A percentile compares a stretch with the other conserved stretches of the same genome.
Evolutionary conservation across 1,140 invertebrate species (phyloP).

Genomic region (Drosophila eugracilis): DNA sequence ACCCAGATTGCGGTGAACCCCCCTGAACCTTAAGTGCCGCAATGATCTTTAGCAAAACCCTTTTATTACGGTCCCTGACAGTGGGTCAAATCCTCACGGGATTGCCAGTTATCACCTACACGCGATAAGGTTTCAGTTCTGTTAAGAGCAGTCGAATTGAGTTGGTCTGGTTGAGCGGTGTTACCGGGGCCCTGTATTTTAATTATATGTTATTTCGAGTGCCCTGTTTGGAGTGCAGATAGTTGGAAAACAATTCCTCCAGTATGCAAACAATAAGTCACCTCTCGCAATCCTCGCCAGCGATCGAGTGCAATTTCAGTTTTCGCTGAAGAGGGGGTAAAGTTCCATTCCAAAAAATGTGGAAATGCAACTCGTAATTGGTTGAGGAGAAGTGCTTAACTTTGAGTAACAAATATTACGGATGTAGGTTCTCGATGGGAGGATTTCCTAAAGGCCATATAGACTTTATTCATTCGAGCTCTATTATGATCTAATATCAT

Average conservation of each 20-base stretch:
- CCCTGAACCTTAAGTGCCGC: conserved; percentile 19
- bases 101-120: conserved; percentile 8
- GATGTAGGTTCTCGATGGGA: background rate
- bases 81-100: conserved; percentile 37
- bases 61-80: conserved; percentile 33
- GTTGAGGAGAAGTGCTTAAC: background rate
- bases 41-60: conserved; percentile 12
- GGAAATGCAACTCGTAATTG: background rate
- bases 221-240: conserved; percentile 31
- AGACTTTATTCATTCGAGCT: background rate
- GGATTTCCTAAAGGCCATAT: background rate
- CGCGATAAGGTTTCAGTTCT: conserved; percentile 14
- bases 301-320: conserved; percentile 33
- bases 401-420: conserved; percentile 7
- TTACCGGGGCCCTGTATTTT: conserved; percentile 60
- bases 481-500: background rate
- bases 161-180: background rate
- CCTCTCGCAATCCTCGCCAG: conserved; percentile 24
- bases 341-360: conserved; percentile 4
- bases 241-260: conserved; percentile 26
- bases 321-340: conserved; percentile 22
- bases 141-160: background rate
- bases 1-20: conserved; percentile 11
- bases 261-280: conserved; percentile 48
- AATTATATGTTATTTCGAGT: conserved; percentile 65